phyloP scores from a whole-genome alignment of 2,888 invertebrate species.

The Ormia ochracea region DNA sequence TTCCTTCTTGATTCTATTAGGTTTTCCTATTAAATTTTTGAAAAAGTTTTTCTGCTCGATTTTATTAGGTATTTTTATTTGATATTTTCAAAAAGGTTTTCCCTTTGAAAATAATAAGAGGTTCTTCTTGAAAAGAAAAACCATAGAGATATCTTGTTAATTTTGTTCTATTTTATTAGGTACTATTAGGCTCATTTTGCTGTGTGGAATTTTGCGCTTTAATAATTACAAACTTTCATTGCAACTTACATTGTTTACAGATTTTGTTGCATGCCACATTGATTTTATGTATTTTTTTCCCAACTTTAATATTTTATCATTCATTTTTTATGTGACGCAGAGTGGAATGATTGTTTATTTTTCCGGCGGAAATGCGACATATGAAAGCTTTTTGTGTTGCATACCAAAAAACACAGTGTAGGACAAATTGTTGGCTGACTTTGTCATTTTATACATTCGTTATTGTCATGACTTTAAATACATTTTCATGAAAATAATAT shows the following conservation, averaged over 20 bases:
- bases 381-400: constrained; percentile 21
- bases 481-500: constrained; percentile 31
- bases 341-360: constrained; percentile 28
- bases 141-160: too few species aligned
- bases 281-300: not conserved
- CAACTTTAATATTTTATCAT: constrained; percentile 48
- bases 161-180: too few species aligned
- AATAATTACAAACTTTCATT: constrained; percentile 16
- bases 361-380: constrained; percentile 53
- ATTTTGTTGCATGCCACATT: not conserved
- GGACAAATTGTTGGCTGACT: not conserved
- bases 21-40: too few species aligned
- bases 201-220: constrained; percentile 12
- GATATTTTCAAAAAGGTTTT: too few species aligned
- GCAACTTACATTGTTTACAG: constrained; percentile 17
- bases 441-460: constrained; percentile 3
- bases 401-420: not conserved
- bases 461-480: constrained; percentile 1
- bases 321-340: not conserved
- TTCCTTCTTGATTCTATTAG: too few species aligned
- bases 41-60: too few species aligned
- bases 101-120: too few species aligned
- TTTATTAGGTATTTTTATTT: too few species aligned
- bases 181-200: too few species aligned
- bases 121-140: too few species aligned